Evolutionary conservation across 1,140 invertebrate genomes (phyloP), one percentile per base, ranked within the genome.

Genomic region (Calliphora vicina): DNA sequence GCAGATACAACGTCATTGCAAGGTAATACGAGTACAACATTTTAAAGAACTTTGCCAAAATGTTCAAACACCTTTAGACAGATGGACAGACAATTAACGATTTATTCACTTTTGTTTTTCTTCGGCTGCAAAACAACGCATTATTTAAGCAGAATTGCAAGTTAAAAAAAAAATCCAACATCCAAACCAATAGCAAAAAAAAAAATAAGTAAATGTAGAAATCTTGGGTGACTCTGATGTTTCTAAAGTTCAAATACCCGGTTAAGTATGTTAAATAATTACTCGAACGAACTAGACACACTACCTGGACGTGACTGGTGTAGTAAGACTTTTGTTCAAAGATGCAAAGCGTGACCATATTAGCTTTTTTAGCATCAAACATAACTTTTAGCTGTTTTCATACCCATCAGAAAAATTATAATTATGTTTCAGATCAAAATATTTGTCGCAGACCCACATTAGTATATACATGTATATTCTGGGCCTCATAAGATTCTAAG

Each of bases 1-100:
- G 20, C 10, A 67, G 45, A 15, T 17, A 57, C 45, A 27, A 73
- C 73, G 73, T 35, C 73, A 76, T 76, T 76, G 73, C 73, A 76
- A 76, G 73, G 73, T n/a, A 76, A 35, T 10, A 1, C 35, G 35
- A 5, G 1, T 76, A 76, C 73, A 35, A 76, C 50, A 57, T 15
- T 57, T 57, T 57, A 57, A 57, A 57, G 50, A 57, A 57, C 50
- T 57, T 57, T 57, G n/a, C 50, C 13, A 57, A 57, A n/a, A 57
- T 17, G 6, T 35, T 35, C 35, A 35, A 35, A 35, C 35, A 35
- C 35, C 35, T 35, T 8, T 35, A 0, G 35, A 35, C 35, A 10
- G 1, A 35, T 1, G 10, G 35, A 35, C 35, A n/a, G n/a, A 57
- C 50, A 17, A 57, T 57, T 57, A 57, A 57, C 15, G 50, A n/a